phyloP scores from a whole-genome alignment of 2,797 vertebrate genomes.

The Alfaro cultratus region DNA sequence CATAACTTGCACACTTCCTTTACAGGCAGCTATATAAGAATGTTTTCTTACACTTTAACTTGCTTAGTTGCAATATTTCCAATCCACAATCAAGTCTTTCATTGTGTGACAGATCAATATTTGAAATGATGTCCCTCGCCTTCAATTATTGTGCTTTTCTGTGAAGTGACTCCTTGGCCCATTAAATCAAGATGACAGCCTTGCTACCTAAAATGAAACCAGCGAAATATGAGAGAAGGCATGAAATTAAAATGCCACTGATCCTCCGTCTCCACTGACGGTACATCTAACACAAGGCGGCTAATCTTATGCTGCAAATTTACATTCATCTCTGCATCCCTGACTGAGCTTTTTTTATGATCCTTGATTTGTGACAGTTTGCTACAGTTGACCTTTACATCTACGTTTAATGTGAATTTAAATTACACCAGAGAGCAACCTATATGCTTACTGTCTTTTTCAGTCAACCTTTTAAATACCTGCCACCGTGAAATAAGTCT shows the following conservation, averaged over 20 bases:
- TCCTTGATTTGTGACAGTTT: constrained; percentile 17
- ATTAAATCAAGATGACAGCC: constrained; percentile 16
- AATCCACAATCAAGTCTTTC: not conserved
- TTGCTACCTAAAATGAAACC: constrained; percentile 8
- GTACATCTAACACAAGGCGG: not conserved
- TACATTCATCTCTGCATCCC: constrained; percentile 6
- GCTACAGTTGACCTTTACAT: constrained; percentile 35
- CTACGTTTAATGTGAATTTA: constrained; percentile 20
- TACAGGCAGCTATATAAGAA: not conserved
- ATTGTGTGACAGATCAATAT: not conserved
- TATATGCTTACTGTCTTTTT: constrained; percentile 10
- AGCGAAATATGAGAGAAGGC: constrained; percentile 14
- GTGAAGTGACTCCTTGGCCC: not conserved
- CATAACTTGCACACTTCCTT: not conserved
- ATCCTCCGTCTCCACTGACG: constrained; percentile 20
- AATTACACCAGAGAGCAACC: constrained; percentile 10
- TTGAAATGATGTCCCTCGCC: not conserved
- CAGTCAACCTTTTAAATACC: constrained; percentile 15
- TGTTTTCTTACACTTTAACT: not conserved
- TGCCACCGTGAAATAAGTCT: constrained; percentile 10
- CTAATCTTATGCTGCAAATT: constrained; percentile 15
- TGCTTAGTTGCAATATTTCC: not conserved
- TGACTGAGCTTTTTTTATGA: not conserved
- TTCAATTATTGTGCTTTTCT: not conserved
- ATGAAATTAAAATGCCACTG: constrained; percentile 18